phyloP scores from a whole-genome alignment of 2,797 vertebrate species.

The Muraenolepis orangiensis region DNA sequence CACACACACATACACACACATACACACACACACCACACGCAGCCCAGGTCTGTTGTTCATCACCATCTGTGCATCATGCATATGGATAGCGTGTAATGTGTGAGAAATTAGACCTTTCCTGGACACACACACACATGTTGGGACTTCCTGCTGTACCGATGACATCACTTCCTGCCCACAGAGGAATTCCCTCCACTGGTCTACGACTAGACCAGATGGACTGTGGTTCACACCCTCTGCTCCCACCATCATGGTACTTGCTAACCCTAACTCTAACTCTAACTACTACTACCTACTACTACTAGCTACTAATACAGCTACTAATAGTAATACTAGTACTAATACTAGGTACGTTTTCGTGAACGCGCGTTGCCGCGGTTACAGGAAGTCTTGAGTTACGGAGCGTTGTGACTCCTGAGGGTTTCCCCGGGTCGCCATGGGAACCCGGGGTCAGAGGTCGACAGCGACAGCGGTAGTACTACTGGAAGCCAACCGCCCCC shows the following conservation, averaged over 20 bases:
- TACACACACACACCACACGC: conserved; percentile 1
- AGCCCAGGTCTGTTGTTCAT: background rate
- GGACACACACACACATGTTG: background rate
- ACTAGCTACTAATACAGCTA: background rate
- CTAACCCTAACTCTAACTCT: background rate
- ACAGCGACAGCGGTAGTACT: background rate
- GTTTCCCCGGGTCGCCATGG: background rate
- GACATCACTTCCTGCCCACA: background rate
- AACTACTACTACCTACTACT: no score
- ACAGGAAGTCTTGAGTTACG: background rate
- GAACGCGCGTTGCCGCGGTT: background rate
- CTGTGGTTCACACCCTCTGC: background rate
- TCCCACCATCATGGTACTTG: background rate
- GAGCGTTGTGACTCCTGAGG: background rate
- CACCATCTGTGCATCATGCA: background rate
- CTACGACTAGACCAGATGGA: background rate
- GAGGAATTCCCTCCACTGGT: background rate
- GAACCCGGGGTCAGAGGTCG: background rate
- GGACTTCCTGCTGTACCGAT: background rate
- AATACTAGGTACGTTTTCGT: no score
- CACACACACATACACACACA: conserved; percentile 7
- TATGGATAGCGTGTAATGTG: background rate
- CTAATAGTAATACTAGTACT: background rate
- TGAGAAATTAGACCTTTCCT: background rate
- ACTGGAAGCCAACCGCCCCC: background rate